phyloP scores from a whole-genome alignment of 2,113 vertebrate species.

The Chaetops frenatus region DNA sequence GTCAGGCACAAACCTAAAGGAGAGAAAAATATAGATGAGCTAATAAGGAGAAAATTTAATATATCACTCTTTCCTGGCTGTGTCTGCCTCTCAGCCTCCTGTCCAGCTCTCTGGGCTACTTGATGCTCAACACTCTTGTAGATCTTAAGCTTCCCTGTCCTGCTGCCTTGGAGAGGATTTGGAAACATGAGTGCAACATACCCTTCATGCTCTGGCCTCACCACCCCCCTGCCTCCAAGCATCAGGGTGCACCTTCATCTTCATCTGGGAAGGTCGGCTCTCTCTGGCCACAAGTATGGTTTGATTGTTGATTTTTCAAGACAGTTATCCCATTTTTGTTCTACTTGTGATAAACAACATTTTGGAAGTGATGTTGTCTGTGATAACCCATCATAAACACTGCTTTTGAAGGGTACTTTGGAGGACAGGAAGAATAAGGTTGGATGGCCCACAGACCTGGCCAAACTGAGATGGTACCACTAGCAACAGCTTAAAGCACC shows the following conservation, averaged over 20 bases:
- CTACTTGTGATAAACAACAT: background rate
- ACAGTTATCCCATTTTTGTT: background rate
- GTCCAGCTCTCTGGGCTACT: background rate
- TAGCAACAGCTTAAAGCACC: background rate
- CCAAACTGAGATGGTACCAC: background rate
- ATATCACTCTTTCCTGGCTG: background rate
- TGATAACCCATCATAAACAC: background rate
- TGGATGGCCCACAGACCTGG: background rate
- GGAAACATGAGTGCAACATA: background rate
- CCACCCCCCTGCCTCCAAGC: background rate
- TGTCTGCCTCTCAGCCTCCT: background rate
- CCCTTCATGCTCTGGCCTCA: background rate
- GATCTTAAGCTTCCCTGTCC: background rate
- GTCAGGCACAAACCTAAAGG: background rate
- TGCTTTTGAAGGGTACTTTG: background rate
- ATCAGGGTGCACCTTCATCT: rapidly evolving
- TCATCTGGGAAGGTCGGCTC: background rate
- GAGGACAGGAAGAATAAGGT: background rate
- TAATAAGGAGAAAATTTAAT: background rate
- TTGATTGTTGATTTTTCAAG: background rate
- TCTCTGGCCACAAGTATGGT: background rate
- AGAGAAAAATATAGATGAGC: background rate
- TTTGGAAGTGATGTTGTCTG: background rate
- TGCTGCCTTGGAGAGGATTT: rapidly evolving
- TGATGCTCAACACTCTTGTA: background rate